Conservation (phyloP, 2,797 vertebrate species). For the Mergus octosetaceus region DNA sequence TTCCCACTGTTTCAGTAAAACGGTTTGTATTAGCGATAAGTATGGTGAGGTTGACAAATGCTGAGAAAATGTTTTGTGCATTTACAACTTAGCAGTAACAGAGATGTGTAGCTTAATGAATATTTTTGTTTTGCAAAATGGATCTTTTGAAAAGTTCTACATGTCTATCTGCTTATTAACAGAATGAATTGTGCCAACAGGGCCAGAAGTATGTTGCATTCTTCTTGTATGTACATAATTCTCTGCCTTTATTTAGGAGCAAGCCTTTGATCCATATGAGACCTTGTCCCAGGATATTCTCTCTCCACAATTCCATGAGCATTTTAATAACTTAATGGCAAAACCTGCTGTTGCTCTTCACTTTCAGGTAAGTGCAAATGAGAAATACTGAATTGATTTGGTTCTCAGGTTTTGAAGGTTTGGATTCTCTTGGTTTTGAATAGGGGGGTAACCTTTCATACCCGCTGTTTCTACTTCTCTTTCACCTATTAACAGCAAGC, state of each 20-base stretch:
- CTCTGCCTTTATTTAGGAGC: constrained; percentile 83
- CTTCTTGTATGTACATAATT: not conserved
- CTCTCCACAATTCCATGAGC: constrained; percentile 88
- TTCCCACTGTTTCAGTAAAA: not conserved
- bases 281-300: constrained; percentile 97
- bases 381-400: not conserved
- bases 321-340: constrained; percentile 93
- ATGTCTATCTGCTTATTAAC: not conserved
- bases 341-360: constrained; percentile 88
- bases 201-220: not conserved
- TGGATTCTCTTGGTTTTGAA: not conserved
- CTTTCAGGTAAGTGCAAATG: constrained; percentile 87
- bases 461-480: not conserved
- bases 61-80: not conserved
- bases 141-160: not conserved
- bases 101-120: not conserved
- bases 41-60: not conserved
- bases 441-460: not conserved
- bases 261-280: constrained; percentile 98
- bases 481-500: not conserved
- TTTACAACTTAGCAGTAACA: not conserved
- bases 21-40: not conserved
- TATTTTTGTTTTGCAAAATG: not conserved
- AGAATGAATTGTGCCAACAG: not conserved
- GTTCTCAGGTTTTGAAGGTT: not conserved